These are phyloP conservation scores for Bambusicola thoracicus DNA, from an alignment of 2,113 vertebrate species.

Conservation along the genomic window DNA sequence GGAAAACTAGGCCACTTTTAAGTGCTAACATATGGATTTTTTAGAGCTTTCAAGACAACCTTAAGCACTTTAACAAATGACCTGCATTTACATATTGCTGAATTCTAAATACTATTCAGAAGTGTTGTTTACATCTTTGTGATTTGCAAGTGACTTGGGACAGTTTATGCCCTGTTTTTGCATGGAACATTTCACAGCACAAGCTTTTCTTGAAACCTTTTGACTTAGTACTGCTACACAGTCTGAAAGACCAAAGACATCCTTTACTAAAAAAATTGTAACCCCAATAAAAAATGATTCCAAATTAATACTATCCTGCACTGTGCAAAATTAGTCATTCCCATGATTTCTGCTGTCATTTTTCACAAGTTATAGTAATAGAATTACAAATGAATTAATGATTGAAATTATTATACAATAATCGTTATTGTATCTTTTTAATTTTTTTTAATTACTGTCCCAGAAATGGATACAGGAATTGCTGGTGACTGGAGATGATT, in stretches of 20 bases:
- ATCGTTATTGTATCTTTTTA: neutral
- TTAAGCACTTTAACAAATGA: constrained; percentile 31
- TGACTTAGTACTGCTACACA: neutral
- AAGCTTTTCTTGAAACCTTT: neutral
- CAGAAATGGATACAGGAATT: constrained; percentile 6
- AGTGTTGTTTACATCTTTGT: constrained; percentile 16
- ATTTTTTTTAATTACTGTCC: constrained; percentile 18
- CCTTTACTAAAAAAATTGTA: neutral
- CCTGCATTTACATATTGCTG: constrained; percentile 50
- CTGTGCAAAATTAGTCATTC: neutral
- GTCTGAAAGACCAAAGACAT: constrained; percentile 16
- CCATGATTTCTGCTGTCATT: neutral
- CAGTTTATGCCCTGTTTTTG: neutral
- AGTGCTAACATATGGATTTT: constrained; percentile 2
- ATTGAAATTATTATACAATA: neutral
- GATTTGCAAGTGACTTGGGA: neutral
- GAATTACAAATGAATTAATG: constrained; percentile 16
- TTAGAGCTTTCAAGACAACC: constrained; percentile 28
- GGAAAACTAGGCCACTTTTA: neutral
- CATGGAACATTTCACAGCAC: neutral
- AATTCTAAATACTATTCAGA: constrained; percentile 41
- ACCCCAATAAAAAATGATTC: neutral
- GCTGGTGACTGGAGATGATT: constrained; percentile 9
- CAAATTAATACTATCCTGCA: neutral
- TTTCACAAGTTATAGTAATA: neutral